These are phyloP conservation scores for Ptilodon capucinus DNA, from an alignment of 2,888 invertebrate genomes.

Conservation along the genomic window DNA sequence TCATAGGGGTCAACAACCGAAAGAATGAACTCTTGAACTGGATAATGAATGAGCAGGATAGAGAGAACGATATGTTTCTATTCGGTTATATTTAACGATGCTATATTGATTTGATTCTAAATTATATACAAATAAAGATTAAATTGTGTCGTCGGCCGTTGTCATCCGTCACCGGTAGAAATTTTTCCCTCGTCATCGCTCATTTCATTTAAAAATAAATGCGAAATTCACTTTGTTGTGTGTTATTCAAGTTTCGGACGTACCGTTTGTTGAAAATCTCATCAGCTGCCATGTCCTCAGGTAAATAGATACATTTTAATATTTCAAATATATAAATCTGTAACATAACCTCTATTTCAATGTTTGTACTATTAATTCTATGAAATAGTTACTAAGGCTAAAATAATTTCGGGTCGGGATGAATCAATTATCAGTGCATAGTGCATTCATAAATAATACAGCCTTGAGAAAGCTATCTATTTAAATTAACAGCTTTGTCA, in stretches of 20 bases:
- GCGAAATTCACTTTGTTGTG: conserved; percentile 45
- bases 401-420: too few relatives aligned
- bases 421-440: too few relatives aligned
- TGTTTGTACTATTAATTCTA: neutral
- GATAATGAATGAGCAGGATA: conserved; percentile 25
- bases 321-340: conserved; percentile 1
- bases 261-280: conserved; percentile 33
- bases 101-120: conserved; percentile 19
- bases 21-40: conserved; percentile 31
- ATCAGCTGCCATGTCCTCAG: conserved; percentile 52
- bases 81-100: neutral
- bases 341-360: conserved; percentile 18
- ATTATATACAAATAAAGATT: neutral
- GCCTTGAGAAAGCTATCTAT: neutral
- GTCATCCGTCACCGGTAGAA: conserved; percentile 11
- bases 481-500: too few relatives aligned
- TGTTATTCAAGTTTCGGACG: conserved; percentile 40
- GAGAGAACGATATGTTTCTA: conserved; percentile 3
- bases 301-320: conserved; percentile 34
- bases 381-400: too few relatives aligned
- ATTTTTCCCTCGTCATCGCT: conserved; percentile 22
- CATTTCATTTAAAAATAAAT: conserved; percentile 45
- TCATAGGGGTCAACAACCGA: conserved; percentile 40
- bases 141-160: conserved; percentile 13
- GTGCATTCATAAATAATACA: too few relatives aligned